Percentiles rank a stretch among this genome's conserved stretches.
Conservation (phyloP, 2,113 vertebrate genomes). For the Proteles cristata region DNA sequence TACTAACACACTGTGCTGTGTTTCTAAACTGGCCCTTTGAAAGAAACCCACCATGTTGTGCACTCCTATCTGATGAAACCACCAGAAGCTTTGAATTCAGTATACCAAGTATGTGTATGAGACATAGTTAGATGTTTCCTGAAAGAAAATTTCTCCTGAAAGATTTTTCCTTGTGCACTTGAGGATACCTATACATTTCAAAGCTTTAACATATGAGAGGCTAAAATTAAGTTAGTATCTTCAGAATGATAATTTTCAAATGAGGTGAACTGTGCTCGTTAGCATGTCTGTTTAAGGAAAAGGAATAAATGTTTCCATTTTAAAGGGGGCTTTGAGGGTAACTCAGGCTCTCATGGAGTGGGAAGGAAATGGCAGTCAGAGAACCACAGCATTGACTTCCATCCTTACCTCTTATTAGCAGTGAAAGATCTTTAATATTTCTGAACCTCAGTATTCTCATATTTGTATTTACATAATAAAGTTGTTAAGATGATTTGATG, state of each 20-base stretch:
- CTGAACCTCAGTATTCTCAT: not conserved
- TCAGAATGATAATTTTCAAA: constrained; percentile 38
- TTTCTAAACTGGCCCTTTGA: not conserved
- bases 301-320: not conserved
- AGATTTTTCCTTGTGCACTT: not conserved
- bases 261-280: not conserved
- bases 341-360: not conserved
- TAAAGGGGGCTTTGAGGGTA: not conserved
- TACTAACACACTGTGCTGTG: not conserved
- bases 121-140: not conserved
- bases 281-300: constrained; percentile 37
- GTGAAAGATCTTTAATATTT: not conserved
- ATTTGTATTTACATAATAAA: not conserved
- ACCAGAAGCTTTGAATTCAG: not conserved
- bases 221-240: constrained; percentile 41
- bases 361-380: not conserved
- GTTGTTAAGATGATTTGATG: not conserved
- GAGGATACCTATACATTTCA: not conserved
- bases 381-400: not conserved
- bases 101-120: not conserved
- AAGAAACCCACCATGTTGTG: not conserved
- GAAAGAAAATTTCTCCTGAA: constrained; percentile 23
- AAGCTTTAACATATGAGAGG: not conserved
- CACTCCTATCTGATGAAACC: not conserved
- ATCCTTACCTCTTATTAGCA: not conserved